These are phyloP conservation scores for Leptobrachium ailaonicum DNA, from an alignment of 2,113 vertebrate species.

Conservation along the genomic window DNA sequence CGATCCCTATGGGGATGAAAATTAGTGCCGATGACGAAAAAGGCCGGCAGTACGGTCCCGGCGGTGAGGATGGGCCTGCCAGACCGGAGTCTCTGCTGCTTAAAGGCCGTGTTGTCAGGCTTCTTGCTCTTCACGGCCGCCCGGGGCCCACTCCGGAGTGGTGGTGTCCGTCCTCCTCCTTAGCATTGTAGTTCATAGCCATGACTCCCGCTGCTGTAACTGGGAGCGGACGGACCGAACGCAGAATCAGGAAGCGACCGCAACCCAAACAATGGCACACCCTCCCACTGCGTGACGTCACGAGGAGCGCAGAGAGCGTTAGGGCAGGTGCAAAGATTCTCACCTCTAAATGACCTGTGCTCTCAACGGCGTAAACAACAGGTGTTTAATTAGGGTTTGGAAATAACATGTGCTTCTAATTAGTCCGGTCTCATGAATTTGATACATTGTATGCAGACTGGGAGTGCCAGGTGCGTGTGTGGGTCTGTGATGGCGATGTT, in stretches of 20 bases:
- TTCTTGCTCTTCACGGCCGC: conserved; percentile 71
- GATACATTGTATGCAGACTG: too few relatives aligned
- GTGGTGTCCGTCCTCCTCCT: conserved; percentile 76
- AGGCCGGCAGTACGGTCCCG: conserved; percentile 89
- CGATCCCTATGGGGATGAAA: conserved; percentile 96
- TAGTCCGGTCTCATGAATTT: too few relatives aligned
- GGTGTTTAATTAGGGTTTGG: too few relatives aligned
- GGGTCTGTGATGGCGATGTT: too few relatives aligned
- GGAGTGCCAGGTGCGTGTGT: too few relatives aligned
- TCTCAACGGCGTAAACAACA: too few relatives aligned
- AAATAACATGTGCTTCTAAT: too few relatives aligned
- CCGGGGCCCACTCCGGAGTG: conserved; percentile 61
- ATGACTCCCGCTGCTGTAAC: conserved; percentile 61
- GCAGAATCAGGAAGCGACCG: conserved; percentile 15
- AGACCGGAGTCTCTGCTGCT: conserved; percentile 94
- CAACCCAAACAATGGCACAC: too few relatives aligned
- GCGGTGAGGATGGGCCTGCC: conserved; percentile 96
- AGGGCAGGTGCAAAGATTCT: too few relatives aligned
- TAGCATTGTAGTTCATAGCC: conserved; percentile 89
- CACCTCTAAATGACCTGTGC: too few relatives aligned
- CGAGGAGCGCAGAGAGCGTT: too few relatives aligned
- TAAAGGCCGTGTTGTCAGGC: conserved; percentile 90
- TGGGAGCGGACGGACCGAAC: background rate
- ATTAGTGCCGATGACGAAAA: conserved; percentile 95
- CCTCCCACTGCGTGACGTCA: too few relatives aligned